Evolutionary conservation across 2,113 vertebrate genomes (phyloP).

Genomic region (Phycodurus eques): DNA sequence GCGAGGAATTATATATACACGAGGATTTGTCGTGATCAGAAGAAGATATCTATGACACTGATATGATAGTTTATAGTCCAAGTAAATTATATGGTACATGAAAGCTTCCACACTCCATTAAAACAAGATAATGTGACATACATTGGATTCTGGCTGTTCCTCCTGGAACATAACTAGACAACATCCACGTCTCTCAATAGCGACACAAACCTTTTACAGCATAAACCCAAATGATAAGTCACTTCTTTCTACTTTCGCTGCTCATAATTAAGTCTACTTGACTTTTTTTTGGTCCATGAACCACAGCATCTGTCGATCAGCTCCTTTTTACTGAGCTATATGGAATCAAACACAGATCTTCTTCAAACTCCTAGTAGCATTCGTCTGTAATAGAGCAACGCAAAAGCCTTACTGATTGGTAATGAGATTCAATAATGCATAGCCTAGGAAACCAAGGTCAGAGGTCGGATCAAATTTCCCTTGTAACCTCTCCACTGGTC

Average conservation of each 20-base stretch:
- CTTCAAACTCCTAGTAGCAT: too few relatives aligned
- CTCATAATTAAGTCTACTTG: neutral
- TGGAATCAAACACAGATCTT: too few relatives aligned
- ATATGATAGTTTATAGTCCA: slow-evolving; percentile 33
- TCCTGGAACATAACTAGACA: slow-evolving; percentile 33
- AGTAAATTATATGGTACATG: slow-evolving; percentile 23
- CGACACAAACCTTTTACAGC: neutral
- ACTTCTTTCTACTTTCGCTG: neutral
- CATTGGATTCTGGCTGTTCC: slow-evolving; percentile 29
- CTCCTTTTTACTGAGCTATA: too few relatives aligned
- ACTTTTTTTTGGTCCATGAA: neutral
- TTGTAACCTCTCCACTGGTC: too few relatives aligned
- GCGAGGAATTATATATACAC: slow-evolving; percentile 35
- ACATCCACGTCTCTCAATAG: slow-evolving; percentile 27
- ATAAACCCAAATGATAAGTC: neutral
- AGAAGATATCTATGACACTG: slow-evolving; percentile 27
- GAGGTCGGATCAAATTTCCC: too few relatives aligned
- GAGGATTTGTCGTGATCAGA: slow-evolving; percentile 18
- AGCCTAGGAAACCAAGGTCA: too few relatives aligned
- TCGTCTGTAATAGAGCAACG: too few relatives aligned
- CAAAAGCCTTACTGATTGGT: too few relatives aligned
- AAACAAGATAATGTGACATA: slow-evolving; percentile 27
- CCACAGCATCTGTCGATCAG: too few relatives aligned
- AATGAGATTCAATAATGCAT: too few relatives aligned
- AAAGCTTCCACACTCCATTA: slow-evolving; percentile 3